These are phyloP conservation scores for Vannuccia rotundouncinata DNA, from an alignment of 2,888 invertebrate genomes.

Conservation along the genomic window DNA sequence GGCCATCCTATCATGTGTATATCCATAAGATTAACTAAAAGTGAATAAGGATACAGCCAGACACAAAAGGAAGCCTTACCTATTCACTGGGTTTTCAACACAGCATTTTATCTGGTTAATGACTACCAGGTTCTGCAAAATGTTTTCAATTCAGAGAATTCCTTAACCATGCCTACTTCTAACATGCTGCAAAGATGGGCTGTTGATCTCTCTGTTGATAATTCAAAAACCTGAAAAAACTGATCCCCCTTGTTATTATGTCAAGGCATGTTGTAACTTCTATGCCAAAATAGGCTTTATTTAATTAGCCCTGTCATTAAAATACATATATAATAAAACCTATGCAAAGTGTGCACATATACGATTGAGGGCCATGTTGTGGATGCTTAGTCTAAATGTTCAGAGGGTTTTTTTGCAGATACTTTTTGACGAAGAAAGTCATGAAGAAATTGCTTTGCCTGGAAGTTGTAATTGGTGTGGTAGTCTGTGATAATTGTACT, in stretches of 20 bases:
- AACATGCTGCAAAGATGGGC: not conserved
- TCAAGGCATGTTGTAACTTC: not conserved
- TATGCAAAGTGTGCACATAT: too few species aligned
- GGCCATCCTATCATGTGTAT: conserved; percentile 19
- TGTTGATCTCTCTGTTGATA: not conserved
- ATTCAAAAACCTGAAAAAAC: not conserved
- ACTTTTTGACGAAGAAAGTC: too few species aligned
- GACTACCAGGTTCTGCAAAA: not conserved
- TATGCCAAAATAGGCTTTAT: not conserved
- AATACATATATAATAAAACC: too few species aligned
- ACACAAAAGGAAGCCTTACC: not conserved
- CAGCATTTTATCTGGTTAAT: not conserved
- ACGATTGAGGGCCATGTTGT: too few species aligned
- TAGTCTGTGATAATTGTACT: too few species aligned
- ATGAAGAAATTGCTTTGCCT: too few species aligned
- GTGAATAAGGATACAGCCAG: conserved; percentile 5
- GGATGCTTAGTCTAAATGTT: too few species aligned
- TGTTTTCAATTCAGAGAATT: conserved; percentile 11
- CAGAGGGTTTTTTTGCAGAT: too few species aligned
- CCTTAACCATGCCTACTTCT: not conserved
- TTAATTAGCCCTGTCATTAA: not conserved
- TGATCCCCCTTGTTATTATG: not conserved
- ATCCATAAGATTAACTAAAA: not conserved
- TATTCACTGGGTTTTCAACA: conserved; percentile 8
- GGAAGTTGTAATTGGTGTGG: too few species aligned